Evolutionary conservation across 2,797 vertebrate species (phyloP).

Genomic region (Antrozous pallidus): DNA sequence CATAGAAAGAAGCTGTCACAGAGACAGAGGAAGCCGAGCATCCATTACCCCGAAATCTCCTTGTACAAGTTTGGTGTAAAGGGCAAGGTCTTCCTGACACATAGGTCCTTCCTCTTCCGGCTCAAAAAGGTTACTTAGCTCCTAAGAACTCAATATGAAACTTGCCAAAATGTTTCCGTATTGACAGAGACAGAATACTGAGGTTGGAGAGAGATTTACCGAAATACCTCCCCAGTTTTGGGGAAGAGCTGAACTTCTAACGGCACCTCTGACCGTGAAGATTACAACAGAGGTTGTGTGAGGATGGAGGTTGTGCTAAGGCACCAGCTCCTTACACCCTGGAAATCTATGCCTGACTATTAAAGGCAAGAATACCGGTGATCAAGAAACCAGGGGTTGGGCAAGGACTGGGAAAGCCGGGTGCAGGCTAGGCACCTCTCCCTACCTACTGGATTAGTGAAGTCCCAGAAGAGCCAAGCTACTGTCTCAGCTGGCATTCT

Average conservation of each 20-base stretch:
- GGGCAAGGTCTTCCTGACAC: not conserved
- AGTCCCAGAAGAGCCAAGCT: not conserved
- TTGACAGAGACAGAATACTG: not conserved
- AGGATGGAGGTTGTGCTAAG: not conserved
- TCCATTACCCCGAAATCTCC: not conserved
- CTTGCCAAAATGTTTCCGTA: not conserved
- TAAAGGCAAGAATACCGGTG: not conserved
- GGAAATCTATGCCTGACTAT: not conserved
- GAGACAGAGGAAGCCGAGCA: not conserved
- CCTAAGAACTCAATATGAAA: slow-evolving; percentile 11
- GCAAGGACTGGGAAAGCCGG: not conserved
- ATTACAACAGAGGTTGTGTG: accelerated
- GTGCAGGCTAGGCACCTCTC: not conserved
- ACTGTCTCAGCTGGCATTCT: not conserved
- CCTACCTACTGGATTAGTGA: not conserved
- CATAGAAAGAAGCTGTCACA: not conserved
- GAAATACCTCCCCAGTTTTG: not conserved
- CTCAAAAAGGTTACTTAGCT: not conserved
- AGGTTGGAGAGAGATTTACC: not conserved
- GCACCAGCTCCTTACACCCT: not conserved
- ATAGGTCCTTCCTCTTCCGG: not conserved
- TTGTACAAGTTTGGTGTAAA: not conserved
- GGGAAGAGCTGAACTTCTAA: not conserved
- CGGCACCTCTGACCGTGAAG: not conserved
- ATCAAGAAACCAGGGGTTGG: not conserved